Evolutionary conservation across 2,113 vertebrate genomes (phyloP).

Genomic region (Burhinus oedicnemus): DNA sequence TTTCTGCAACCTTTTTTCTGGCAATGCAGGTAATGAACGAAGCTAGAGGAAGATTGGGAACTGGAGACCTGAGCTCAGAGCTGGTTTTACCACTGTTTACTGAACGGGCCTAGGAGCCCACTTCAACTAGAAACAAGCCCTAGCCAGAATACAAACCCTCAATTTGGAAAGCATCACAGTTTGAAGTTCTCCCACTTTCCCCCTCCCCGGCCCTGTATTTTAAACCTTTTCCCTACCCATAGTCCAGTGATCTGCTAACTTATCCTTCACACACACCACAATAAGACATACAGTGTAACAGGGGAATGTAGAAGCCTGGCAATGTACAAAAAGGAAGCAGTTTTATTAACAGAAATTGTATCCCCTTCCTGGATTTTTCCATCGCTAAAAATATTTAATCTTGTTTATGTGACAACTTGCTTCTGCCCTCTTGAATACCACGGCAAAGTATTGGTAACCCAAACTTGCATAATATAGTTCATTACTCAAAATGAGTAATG

Average conservation of each 20-base stretch:
- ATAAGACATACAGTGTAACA: not conserved
- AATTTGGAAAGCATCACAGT: not conserved
- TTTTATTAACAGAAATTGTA: not conserved
- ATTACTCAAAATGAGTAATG: not conserved
- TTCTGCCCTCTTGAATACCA: not conserved
- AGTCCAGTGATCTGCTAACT: not conserved
- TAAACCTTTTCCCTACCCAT: not conserved
- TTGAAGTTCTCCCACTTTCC: not conserved
- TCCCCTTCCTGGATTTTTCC: not conserved
- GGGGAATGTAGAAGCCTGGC: not conserved
- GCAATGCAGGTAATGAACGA: not conserved
- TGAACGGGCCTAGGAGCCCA: not conserved
- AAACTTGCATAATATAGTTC: not conserved
- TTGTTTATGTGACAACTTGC: not conserved
- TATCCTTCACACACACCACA: not conserved
- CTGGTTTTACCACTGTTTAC: not conserved
- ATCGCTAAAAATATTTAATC: not conserved
- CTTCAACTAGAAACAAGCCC: not conserved
- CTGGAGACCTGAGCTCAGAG: not conserved
- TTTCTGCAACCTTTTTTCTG: not conserved
- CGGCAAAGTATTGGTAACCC: not conserved
- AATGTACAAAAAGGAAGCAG: not conserved
- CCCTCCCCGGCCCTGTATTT: not conserved
- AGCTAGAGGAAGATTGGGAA: not conserved
- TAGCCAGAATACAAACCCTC: not conserved